phyloP scores from a whole-genome alignment of 2,888 invertebrate species.

The Tethea ocularis region DNA sequence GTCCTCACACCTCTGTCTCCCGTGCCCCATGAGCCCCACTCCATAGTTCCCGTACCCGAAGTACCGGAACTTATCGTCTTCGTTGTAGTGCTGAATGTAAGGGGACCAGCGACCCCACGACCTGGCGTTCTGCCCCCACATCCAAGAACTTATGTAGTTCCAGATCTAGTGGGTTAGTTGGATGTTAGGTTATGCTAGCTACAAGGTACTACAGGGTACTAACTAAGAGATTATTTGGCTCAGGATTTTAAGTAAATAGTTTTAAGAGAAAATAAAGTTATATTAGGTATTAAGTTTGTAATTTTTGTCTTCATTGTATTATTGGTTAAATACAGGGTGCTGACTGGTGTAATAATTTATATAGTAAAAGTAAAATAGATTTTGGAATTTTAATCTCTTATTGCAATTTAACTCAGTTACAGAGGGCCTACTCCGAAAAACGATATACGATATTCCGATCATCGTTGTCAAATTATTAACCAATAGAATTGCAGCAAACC shows the following conservation, averaged over 20 bases:
- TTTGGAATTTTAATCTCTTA: too few species aligned
- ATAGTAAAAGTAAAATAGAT: too few species aligned
- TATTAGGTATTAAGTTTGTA: neutral
- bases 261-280: neutral
- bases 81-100: constrained; percentile 66
- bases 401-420: too few species aligned
- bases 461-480: too few species aligned
- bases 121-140: constrained; percentile 60
- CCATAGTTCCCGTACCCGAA: constrained; percentile 72
- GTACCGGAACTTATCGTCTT: constrained; percentile 56
- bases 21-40: constrained; percentile 53
- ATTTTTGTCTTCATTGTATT: neutral
- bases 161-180: constrained; percentile 66
- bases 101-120: constrained; percentile 64
- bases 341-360: neutral
- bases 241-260: neutral
- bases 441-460: too few species aligned
- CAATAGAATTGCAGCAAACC: too few species aligned
- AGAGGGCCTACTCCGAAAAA: too few species aligned
- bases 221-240: constrained; percentile 9
- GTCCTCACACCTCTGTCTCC: constrained; percentile 85
- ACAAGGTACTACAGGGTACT: constrained; percentile 45
- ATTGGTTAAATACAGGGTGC: neutral
- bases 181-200: constrained; percentile 57
- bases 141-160: constrained; percentile 75